Percentiles rank a stretch among this genome's conserved stretches.
phyloP scores from a whole-genome alignment of 2,888 invertebrate genomes.

The Campopleginae sp. region DNA sequence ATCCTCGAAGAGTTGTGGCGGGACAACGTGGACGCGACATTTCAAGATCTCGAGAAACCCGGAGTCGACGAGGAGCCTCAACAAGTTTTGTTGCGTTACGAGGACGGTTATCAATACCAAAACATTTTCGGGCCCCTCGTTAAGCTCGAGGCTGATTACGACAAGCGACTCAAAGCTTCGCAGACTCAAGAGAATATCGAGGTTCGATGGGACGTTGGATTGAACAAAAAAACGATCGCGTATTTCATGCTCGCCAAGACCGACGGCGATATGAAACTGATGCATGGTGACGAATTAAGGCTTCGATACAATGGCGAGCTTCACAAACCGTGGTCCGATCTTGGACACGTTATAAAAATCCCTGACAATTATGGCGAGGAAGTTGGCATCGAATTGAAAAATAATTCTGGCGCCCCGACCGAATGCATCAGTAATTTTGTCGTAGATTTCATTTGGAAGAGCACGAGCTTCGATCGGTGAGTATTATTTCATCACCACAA shows the following conservation, averaged over 20 bases:
- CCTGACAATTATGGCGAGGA: constrained; percentile 99
- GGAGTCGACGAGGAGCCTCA: constrained; percentile 99
- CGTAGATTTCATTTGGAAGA: constrained; percentile 99
- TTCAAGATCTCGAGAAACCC: constrained; percentile 99
- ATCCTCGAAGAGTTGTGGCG: constrained; percentile 99
- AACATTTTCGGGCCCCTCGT: constrained; percentile 99
- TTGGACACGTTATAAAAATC: constrained; percentile 98
- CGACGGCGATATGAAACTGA: constrained; percentile 98
- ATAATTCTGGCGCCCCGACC: constrained; percentile 95
- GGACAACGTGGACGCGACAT: constrained; percentile 98
- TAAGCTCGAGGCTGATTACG: constrained; percentile 98
- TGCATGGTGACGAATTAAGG: constrained; percentile 99
- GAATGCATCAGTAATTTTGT: constrained; percentile 98
- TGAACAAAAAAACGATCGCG: constrained; percentile 99
- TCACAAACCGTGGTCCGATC: constrained; percentile 98
- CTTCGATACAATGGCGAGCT: constrained; percentile 96
- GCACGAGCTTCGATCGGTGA: constrained; percentile 97
- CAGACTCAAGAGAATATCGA: constrained; percentile 99
- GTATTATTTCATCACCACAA: constrained; percentile 62
- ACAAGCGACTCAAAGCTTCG: constrained; percentile 98
- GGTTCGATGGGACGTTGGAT: constrained; percentile 99
- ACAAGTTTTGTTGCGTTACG: constrained; percentile 91
- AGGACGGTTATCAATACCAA: constrained; percentile 99
- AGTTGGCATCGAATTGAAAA: constrained; percentile 98
- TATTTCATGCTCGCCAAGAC: constrained; percentile 99